Base-by-base conservation (phyloP, 2,113 vertebrate genomes). In the Morphnarchus princeps region DNA sequence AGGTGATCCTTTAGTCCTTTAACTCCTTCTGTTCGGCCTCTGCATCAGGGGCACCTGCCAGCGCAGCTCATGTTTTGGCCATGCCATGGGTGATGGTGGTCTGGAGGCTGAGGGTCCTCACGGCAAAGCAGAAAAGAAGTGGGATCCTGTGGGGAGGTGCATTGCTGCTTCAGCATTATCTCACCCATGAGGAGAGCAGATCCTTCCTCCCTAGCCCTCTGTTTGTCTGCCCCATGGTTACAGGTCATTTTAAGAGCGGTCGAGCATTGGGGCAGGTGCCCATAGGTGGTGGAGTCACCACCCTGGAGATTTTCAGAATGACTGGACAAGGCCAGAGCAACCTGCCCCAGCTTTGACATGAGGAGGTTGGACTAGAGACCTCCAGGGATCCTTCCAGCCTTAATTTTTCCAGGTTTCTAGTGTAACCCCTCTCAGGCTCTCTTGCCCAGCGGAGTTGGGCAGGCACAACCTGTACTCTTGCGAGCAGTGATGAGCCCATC, bases 1-100 rank as follows among this genome's bases (percentile, higher is more conserved):
- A 67, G 9, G 26, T 18, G 34, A 83, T 34, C 54, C 86, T 57
- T 66, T 45, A 52, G 34, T 26, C 34, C 10, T 62, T 69, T 9
- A 61, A 31, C 31, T 65, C 52, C 13, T 52, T 47, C 18, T 70
- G 40, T 7, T 55, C 0, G 0, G 31, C 34, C 32, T 2, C 7
- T 54, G 13, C n/a, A 16, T 0, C 0, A 0, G 29, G 55, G 25
- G 10, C 62, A 77, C 20, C 40, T 57, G 55, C 12, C 50, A 55
- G 36, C 0, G 1, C 31, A 10, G 2, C 28, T 34, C 47, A 26
- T 38, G 38, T 7, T 73, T 42, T 82, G 73, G n/a, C 72, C 34
- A 17, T 63, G 61, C 15, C 4, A 0, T 32, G 80, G 31, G 36
- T 77, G 79, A 24, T 11, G 38, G 40, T 7, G 36, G 7, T 34